Percentiles rank a stretch among this genome's conserved stretches.
phyloP scores from a whole-genome alignment of 2,113 vertebrate species.

The Sapajus apella region DNA sequence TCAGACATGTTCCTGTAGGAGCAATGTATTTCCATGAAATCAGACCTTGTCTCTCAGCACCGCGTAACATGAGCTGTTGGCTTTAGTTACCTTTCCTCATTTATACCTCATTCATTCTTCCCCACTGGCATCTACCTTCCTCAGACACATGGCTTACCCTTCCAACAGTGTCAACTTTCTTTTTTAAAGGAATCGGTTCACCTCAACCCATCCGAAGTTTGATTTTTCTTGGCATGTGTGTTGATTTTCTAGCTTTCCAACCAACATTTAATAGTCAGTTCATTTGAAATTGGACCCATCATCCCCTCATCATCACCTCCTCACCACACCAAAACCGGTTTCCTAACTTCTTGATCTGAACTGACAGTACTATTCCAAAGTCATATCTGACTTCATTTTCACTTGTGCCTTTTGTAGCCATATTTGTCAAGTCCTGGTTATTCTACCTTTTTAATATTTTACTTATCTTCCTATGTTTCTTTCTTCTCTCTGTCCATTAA shows the following conservation, averaged over 20 bases:
- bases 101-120: neutral
- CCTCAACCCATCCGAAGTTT: neutral
- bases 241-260: neutral
- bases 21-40: neutral
- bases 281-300: neutral
- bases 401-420: neutral
- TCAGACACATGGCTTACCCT: rapidly evolving
- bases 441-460: neutral
- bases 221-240: neutral
- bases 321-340: neutral
- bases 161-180: neutral
- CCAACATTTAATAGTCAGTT: neutral
- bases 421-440: neutral
- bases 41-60: neutral
- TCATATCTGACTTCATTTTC: neutral
- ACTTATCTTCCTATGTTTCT: neutral
- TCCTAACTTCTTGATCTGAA: neutral
- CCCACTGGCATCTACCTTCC: neutral
- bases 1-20: neutral
- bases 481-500: neutral
- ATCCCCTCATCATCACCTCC: neutral
- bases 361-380: neutral
- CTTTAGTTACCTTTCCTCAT: neutral
- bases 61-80: neutral
- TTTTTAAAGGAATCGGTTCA: neutral